A percentile compares a stretch with the other conserved stretches of the same genome.
phyloP scores from a whole-genome alignment of 2,113 vertebrate genomes.

The Poeciliopsis retropinna region DNA sequence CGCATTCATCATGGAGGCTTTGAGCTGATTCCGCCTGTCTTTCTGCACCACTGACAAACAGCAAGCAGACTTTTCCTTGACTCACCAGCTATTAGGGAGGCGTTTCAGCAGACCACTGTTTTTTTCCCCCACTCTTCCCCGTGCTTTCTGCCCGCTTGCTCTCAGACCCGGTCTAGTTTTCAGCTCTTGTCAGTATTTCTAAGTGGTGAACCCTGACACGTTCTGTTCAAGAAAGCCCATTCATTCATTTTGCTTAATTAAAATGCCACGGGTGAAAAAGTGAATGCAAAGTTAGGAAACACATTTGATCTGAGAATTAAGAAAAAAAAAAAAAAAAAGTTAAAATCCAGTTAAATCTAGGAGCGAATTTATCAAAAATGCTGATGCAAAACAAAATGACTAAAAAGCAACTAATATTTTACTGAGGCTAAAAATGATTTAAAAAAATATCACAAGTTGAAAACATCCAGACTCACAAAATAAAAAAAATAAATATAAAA shows the following conservation, averaged over 20 bases:
- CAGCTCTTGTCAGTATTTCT: constrained; percentile 36
- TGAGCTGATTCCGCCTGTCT: constrained; percentile 55
- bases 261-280: background rate
- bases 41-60: constrained; percentile 49
- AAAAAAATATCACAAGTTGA: too few relatives aligned
- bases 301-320: too few relatives aligned
- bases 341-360: too few relatives aligned
- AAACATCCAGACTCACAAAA: too few relatives aligned
- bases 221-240: background rate
- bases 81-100: constrained; percentile 34
- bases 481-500: too few relatives aligned
- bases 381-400: too few relatives aligned
- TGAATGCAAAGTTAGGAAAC: background rate
- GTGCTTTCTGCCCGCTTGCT: constrained; percentile 26
- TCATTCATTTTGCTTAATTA: background rate
- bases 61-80: constrained; percentile 46
- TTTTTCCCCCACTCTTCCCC: constrained; percentile 14
- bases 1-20: constrained; percentile 55
- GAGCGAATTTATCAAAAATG: too few relatives aligned
- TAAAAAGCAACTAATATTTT: too few relatives aligned
- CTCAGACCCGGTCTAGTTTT: constrained; percentile 24
- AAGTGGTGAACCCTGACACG: constrained; percentile 34
- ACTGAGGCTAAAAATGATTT: too few relatives aligned
- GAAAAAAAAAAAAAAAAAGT: too few relatives aligned
- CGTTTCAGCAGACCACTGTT: constrained; percentile 26